phyloP scores from a whole-genome alignment of 2,797 vertebrate species.

The Hippoglossus hippoglossus region DNA sequence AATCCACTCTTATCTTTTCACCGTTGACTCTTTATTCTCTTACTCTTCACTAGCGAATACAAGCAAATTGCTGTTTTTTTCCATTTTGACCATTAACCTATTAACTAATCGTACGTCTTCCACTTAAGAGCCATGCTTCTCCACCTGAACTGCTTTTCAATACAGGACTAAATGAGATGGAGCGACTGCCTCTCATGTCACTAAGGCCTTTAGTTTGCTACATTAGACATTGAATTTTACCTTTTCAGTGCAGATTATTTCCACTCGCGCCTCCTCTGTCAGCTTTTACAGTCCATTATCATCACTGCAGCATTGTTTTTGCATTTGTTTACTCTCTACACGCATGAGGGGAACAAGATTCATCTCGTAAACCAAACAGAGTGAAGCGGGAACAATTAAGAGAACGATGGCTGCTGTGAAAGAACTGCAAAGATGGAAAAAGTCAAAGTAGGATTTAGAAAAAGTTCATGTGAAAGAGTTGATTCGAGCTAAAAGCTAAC shows the following conservation, averaged over 20 bases:
- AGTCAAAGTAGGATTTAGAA: background rate
- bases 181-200: constrained; percentile 54
- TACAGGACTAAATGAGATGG: constrained; percentile 45
- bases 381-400: constrained; percentile 2
- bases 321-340: background rate
- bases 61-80: constrained; percentile 19
- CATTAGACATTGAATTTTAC: constrained; percentile 52
- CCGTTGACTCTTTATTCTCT: constrained; percentile 5
- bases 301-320: constrained; percentile 18
- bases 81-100: constrained; percentile 26
- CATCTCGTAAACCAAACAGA: constrained; percentile 11
- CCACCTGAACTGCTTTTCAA: constrained; percentile 33
- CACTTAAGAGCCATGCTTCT: constrained; percentile 18
- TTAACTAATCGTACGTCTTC: constrained; percentile 26
- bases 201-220: constrained; percentile 74
- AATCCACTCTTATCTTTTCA: constrained; percentile 29
- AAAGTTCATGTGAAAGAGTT: background rate
- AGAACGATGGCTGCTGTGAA: background rate
- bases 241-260: constrained; percentile 37
- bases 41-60: constrained; percentile 13
- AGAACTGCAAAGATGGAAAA: background rate
- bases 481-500: constrained; percentile 2
- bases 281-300: constrained; percentile 17
- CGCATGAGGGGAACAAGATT: constrained; percentile 3
- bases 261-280: constrained; percentile 23